Conservation (phyloP, 2,797 vertebrate genomes). For the Lepus oiostolus region DNA sequence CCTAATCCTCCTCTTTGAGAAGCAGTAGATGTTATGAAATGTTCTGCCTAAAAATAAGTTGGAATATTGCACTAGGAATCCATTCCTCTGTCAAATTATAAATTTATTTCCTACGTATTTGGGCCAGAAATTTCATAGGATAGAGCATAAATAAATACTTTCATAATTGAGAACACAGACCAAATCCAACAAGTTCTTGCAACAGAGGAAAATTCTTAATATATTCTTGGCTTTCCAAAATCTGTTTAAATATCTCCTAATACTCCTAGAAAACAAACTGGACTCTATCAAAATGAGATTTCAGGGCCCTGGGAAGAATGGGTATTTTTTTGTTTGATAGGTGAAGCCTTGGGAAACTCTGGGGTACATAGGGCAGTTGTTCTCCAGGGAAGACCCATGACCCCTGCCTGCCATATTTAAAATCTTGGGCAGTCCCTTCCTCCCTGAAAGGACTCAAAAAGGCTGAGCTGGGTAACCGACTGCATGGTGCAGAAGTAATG, state of each 20-base stretch:
- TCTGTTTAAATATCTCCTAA: neutral
- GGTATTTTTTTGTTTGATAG: neutral
- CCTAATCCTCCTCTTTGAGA: slow-evolving; percentile 7
- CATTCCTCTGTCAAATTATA: slow-evolving; percentile 57
- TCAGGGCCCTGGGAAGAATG: neutral
- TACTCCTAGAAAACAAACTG: neutral
- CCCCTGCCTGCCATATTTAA: neutral
- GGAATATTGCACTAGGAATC: slow-evolving; percentile 42
- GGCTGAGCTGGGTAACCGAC: neutral
- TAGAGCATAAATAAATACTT: slow-evolving; percentile 51
- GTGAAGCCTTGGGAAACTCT: neutral
- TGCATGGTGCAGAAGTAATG: neutral
- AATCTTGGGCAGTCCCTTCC: neutral
- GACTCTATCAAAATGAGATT: neutral
- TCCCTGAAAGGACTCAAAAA: neutral
- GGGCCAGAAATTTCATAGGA: slow-evolving; percentile 60
- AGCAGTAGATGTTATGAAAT: slow-evolving; percentile 21
- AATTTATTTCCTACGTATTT: slow-evolving; percentile 65
- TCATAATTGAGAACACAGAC: slow-evolving; percentile 20
- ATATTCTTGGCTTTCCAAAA: slow-evolving; percentile 26
- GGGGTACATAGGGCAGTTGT: neutral
- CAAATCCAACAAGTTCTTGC: slow-evolving; percentile 62
- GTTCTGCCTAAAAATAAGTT: slow-evolving; percentile 46
- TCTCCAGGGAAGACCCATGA: neutral
- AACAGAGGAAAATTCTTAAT: slow-evolving; percentile 50